phyloP scores from a whole-genome alignment of 2,113 vertebrate genomes.

The Eclectus roratus region DNA sequence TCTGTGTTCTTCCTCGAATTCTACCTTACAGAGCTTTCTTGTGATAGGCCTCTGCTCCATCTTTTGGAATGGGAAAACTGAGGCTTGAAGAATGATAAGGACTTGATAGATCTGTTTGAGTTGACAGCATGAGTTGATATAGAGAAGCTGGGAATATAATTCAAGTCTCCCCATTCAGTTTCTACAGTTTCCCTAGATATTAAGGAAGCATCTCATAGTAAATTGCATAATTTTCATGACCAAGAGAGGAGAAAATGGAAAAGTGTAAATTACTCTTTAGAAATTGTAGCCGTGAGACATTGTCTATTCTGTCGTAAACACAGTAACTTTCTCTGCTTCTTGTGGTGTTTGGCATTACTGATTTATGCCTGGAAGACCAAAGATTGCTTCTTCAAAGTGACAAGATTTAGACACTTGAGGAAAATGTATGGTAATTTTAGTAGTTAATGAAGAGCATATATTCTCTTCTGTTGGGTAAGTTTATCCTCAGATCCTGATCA shows the following conservation, averaged over 20 bases:
- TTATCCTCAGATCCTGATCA: neutral
- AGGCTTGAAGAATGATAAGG: neutral
- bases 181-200: neutral
- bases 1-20: neutral
- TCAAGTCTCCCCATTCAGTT: conserved; percentile 9
- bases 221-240: conserved; percentile 55
- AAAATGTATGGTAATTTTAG: conserved; percentile 35
- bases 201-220: conserved; percentile 30
- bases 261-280: conserved; percentile 47
- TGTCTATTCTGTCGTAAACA: conserved; percentile 37
- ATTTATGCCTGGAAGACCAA: conserved; percentile 46
- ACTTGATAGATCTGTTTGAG: conserved; percentile 36
- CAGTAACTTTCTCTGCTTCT: conserved; percentile 7
- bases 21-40: neutral
- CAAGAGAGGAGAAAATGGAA: conserved; percentile 17
- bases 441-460: neutral
- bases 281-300: neutral
- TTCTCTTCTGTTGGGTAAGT: neutral
- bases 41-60: neutral
- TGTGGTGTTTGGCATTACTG: neutral
- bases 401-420: conserved; percentile 43
- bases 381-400: conserved; percentile 46
- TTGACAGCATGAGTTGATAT: conserved; percentile 22
- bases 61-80: neutral
- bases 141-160: conserved; percentile 33